A percentile compares a stretch with the other conserved stretches of the same genome.
phyloP scores from a whole-genome alignment of 2,888 invertebrate genomes.

The Idaea aversata region DNA sequence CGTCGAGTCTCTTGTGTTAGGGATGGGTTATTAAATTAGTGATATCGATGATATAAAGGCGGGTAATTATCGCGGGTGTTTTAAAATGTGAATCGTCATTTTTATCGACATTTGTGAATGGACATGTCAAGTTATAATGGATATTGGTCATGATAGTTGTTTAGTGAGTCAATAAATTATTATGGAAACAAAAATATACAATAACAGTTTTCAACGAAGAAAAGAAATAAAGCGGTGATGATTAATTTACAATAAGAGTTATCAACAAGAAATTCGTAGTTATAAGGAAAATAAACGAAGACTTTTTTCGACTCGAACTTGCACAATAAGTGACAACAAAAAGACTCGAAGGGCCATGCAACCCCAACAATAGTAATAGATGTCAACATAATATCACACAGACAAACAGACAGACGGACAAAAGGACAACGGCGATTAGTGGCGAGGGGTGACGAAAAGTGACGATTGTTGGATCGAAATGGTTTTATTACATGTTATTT shows the following conservation, averaged over 20 bases:
- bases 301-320: background rate
- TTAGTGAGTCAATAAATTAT: background rate
- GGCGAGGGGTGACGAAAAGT: constrained; percentile 30
- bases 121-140: constrained; percentile 29
- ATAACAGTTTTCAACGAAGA: background rate
- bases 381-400: constrained; percentile 60
- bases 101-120: constrained; percentile 46
- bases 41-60: constrained; percentile 58
- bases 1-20: constrained; percentile 62
- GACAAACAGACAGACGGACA: constrained; percentile 48
- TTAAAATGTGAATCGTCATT: constrained; percentile 41
- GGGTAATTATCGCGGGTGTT: constrained; percentile 52
- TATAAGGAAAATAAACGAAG: too few relatives aligned
- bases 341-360: constrained; percentile 36
- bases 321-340: constrained; percentile 12
- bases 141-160: background rate
- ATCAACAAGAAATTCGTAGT: too few relatives aligned
- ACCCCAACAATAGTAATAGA: constrained; percentile 56
- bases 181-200: background rate
- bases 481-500: constrained; percentile 21
- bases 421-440: constrained; percentile 53
- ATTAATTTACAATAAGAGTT: too few relatives aligned
- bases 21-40: constrained; percentile 76
- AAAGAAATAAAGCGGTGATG: background rate
- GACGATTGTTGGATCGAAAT: constrained; percentile 20